A percentile compares a stretch with the other conserved stretches of the same genome.
Evolutionary conservation across 2,797 vertebrate species (phyloP).

Genomic region (Channallabes apus): DNA sequence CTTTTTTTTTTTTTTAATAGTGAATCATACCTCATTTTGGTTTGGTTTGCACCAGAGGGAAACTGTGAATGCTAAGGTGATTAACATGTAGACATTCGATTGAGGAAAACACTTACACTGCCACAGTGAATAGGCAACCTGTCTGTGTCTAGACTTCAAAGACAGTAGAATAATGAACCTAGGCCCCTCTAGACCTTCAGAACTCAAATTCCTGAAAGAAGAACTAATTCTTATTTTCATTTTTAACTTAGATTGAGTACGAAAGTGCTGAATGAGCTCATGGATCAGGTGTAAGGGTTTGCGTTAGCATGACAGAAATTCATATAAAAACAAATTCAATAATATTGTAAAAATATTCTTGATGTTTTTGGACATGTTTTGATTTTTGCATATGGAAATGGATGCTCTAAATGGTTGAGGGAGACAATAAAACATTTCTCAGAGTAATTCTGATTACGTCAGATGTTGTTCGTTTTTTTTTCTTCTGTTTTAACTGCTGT

Average conservation of each 20-base stretch:
- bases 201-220: slow-evolving; percentile 39
- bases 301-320: slow-evolving; percentile 32
- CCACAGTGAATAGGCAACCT: slow-evolving; percentile 49
- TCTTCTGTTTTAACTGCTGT: slow-evolving; percentile 23
- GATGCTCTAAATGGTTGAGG: slow-evolving; percentile 57
- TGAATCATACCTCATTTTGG: slow-evolving; percentile 60
- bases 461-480: slow-evolving; percentile 59
- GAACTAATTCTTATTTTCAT: slow-evolving; percentile 38
- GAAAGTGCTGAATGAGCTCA: slow-evolving; percentile 45
- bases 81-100: slow-evolving; percentile 53
- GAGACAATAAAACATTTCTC: slow-evolving; percentile 55
- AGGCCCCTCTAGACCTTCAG: slow-evolving; percentile 34
- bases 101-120: slow-evolving; percentile 53
- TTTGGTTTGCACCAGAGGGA: slow-evolving; percentile 52
- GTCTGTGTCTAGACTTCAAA: slow-evolving; percentile 53
- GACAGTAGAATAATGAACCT: slow-evolving; percentile 40
- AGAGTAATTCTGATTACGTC: slow-evolving; percentile 57
- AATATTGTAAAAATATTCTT: slow-evolving; percentile 47
- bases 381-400: slow-evolving; percentile 54
- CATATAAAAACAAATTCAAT: slow-evolving; percentile 26
- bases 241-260: slow-evolving; percentile 46
- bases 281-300: slow-evolving; percentile 27
- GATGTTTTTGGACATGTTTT: slow-evolving; percentile 50
- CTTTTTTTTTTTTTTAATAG: slow-evolving; percentile 25
- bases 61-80: slow-evolving; percentile 59